Evolutionary conservation across 2,888 invertebrate genomes (phyloP).

Genomic region (Drosophila hawaiiensis): DNA sequence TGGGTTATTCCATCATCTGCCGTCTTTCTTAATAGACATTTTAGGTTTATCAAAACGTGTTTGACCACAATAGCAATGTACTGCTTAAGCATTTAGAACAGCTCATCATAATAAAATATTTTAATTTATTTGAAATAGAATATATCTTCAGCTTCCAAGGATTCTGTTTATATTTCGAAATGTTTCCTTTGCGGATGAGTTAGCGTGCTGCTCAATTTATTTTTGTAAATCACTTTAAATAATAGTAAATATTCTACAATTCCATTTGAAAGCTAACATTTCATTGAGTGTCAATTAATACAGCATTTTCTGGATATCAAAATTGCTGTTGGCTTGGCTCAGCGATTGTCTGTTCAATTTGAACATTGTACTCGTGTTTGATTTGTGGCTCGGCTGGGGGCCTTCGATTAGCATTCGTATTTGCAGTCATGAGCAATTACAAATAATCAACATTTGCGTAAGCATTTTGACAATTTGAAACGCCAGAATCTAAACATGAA

Average conservation of each 20-base stretch:
- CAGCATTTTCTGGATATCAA: neutral
- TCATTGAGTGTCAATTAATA: neutral
- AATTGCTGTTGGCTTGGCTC: neutral
- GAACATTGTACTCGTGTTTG: constrained; percentile 65
- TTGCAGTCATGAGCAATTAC: constrained; percentile 45
- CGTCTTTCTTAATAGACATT: neutral
- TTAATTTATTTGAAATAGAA: neutral
- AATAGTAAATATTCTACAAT: no score
- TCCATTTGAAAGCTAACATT: neutral
- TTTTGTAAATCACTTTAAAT: neutral
- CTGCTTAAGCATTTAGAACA: neutral
- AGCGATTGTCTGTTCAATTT: constrained; percentile 39
- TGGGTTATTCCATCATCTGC: constrained; percentile 3
- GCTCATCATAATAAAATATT: neutral
- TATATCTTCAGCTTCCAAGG: no score
- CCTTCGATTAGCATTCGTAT: constrained; percentile 39
- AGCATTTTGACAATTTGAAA: constrained; percentile 61
- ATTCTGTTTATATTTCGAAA: neutral
- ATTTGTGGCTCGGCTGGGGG: constrained; percentile 39
- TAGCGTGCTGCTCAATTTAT: neutral
- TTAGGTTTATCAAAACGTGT: neutral
- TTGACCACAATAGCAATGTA: neutral
- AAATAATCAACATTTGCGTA: constrained; percentile 59
- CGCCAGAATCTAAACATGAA: constrained; percentile 60
- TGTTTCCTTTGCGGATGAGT: neutral